Conservation (phyloP, 1,140 invertebrate species). For the Drosophila pseudoobscura region DNA sequence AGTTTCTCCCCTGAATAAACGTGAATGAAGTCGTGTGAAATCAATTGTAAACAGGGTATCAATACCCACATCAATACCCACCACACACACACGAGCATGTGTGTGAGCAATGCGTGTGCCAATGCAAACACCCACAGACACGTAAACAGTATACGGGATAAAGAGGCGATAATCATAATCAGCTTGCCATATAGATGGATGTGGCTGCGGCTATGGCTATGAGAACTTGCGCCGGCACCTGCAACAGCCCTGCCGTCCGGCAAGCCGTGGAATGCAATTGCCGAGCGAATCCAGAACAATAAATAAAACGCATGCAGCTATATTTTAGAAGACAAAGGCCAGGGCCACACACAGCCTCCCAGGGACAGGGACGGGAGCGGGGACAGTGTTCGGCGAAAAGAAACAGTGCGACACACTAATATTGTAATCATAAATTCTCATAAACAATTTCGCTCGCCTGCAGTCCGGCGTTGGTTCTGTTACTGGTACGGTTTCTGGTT, state of each 20-base stretch:
- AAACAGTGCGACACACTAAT: constrained; percentile 77
- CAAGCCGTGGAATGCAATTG: constrained; percentile 40
- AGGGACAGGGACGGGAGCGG: no score
- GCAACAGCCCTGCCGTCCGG: constrained; percentile 12
- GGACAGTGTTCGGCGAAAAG: constrained; percentile 27
- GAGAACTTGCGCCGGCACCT: not conserved
- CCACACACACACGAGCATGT: constrained; percentile 37
- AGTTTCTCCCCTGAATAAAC: constrained; percentile 71
- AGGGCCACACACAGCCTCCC: constrained; percentile 17
- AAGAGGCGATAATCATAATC: constrained; percentile 71
- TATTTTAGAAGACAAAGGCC: constrained; percentile 69
- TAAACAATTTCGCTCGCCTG: constrained; percentile 76
- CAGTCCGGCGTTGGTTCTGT: constrained; percentile 40
- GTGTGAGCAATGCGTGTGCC: constrained; percentile 7
- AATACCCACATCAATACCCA: constrained; percentile 60
- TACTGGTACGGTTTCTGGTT: constrained; percentile 23
- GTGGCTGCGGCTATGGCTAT: not conserved
- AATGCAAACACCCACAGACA: constrained; percentile 15
- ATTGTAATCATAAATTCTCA: constrained; percentile 82
- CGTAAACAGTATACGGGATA: constrained; percentile 27
- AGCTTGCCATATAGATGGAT: constrained; percentile 22
- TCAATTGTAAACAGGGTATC: constrained; percentile 76
- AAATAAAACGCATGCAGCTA: constrained; percentile 67
- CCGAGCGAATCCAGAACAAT: constrained; percentile 37
- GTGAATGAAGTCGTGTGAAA: constrained; percentile 74